Percentiles rank a stretch among this genome's conserved stretches.
phyloP scores from a whole-genome alignment of 1,140 invertebrate species.

The Cryptotermes secundus region DNA sequence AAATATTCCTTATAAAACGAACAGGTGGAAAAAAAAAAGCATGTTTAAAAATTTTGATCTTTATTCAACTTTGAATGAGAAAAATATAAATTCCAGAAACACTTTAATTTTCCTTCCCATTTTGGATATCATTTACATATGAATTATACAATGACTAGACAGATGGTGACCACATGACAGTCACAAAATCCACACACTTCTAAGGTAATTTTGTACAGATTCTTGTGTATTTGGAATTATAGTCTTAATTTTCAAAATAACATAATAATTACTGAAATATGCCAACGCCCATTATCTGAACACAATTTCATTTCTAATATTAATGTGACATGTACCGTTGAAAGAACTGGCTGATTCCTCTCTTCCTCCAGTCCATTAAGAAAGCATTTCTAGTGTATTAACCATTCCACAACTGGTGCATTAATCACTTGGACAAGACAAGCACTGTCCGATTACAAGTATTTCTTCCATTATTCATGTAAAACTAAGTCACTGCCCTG shows the following conservation, averaged over 20 bases:
- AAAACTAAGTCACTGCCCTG: not conserved
- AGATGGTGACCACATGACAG: not conserved
- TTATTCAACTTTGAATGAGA: conserved; percentile 13
- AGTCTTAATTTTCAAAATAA: not conserved
- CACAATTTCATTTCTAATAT: not conserved
- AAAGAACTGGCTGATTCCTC: not conserved
- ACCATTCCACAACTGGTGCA: no score
- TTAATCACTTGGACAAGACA: not conserved
- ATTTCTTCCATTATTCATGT: not conserved
- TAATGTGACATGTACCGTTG: not conserved
- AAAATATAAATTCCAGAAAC: conserved; percentile 18
- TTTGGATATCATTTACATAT: not conserved
- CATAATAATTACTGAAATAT: not conserved
- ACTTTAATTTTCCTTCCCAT: not conserved
- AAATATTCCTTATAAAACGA: not conserved
- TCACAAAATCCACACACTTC: conserved; percentile 15
- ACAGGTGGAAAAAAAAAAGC: not conserved
- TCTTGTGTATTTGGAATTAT: not conserved
- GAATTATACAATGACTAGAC: conserved; percentile 17
- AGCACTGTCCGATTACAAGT: conserved; percentile 18
- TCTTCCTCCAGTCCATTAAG: not conserved
- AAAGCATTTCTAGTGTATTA: not conserved
- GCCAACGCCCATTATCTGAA: not conserved
- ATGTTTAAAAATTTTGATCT: conserved; percentile 9
- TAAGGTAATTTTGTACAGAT: not conserved